Percentiles rank a stretch among this genome's conserved stretches.
Evolutionary conservation across 2,888 invertebrate species (phyloP).

Genomic region (Watsonalla cultraria): DNA sequence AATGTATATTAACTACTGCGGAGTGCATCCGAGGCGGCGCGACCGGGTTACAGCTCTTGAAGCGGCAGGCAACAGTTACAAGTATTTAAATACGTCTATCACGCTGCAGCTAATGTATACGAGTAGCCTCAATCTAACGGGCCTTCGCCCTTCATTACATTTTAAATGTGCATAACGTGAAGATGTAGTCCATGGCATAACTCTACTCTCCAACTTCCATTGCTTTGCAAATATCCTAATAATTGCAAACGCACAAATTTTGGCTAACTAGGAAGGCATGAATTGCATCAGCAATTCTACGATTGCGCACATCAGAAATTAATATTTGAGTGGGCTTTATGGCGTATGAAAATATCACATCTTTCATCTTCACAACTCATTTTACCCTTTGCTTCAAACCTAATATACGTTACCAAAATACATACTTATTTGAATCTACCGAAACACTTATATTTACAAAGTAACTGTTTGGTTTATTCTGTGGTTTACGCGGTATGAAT

Average conservation of each 20-base stretch:
- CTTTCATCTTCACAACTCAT: too few relatives aligned
- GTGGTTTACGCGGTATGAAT: constrained; percentile 34
- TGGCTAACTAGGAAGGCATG: too few relatives aligned
- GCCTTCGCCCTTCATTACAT: constrained; percentile 58
- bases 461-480: constrained; percentile 30
- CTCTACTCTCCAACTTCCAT: constrained; percentile 23
- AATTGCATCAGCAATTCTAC: too few relatives aligned
- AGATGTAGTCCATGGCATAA: constrained; percentile 6
- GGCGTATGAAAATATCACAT: too few relatives aligned
- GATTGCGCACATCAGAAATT: too few relatives aligned
- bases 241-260: too few relatives aligned
- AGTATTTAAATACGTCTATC: constrained; percentile 68
- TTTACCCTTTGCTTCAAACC: too few relatives aligned
- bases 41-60: constrained; percentile 53
- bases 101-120: constrained; percentile 54
- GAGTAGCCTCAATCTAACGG: constrained; percentile 54
- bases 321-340: too few relatives aligned
- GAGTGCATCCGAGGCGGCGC: constrained; percentile 35
- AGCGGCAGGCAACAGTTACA: constrained; percentile 56
- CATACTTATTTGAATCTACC: too few relatives aligned
- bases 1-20: constrained; percentile 10
- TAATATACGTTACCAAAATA: too few relatives aligned
- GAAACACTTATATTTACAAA: too few relatives aligned
- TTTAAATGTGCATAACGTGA: constrained; percentile 21
- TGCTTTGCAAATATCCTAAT: constrained; percentile 29